Evolutionary conservation across 2,113 vertebrate genomes (phyloP), one percentile per base, ranked within the genome.

Genomic region (Pristiophorus japonicus): DNA sequence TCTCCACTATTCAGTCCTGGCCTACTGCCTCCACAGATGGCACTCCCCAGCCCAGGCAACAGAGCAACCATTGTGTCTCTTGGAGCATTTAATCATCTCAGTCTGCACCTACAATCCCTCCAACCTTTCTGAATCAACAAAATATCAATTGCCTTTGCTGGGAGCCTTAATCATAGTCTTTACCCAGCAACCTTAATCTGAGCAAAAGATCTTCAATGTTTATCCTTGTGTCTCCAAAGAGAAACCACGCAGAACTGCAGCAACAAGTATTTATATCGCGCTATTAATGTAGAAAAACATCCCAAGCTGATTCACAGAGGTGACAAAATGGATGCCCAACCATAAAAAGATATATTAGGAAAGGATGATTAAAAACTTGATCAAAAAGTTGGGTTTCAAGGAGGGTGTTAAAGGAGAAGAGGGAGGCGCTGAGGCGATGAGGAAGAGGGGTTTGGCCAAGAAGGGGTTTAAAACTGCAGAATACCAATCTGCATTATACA

Each of bases 1-100:
- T 34, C 51, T 55, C 87, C 87, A 90, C 22, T 30, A 90, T 90
- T 90, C 87, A 59, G 16, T 90, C 87, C 87, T 90, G 87, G 87
- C 51, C 87, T 90, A 14, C 30, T 62, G 87, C 51, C 87, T 90
- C 87, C 87, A 62, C 27, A 30, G 87, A 34, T 90, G 51, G 12
- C 30, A 62, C 87, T 34, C 30, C 70, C 51, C 87, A 59, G 30
- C 30, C 51, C 87, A 1, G 34, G 45, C 27, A 90, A 90, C 87
- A 90, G 47, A 90, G 87, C 47, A 90, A 59, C 27, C 51, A 59
- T 62, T 90, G 87, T 90, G 51, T 62, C 51, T 34, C 30, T 30
- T 87, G 47, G 84, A 87, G 84, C 22, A 87, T 87, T 87, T 87
- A 51, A 87, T 87, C 84, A 51, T 27, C 84, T 87, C 84, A 51